Base-by-base conservation (phyloP, 2,113 vertebrate genomes). In the Scopus umbretta region DNA sequence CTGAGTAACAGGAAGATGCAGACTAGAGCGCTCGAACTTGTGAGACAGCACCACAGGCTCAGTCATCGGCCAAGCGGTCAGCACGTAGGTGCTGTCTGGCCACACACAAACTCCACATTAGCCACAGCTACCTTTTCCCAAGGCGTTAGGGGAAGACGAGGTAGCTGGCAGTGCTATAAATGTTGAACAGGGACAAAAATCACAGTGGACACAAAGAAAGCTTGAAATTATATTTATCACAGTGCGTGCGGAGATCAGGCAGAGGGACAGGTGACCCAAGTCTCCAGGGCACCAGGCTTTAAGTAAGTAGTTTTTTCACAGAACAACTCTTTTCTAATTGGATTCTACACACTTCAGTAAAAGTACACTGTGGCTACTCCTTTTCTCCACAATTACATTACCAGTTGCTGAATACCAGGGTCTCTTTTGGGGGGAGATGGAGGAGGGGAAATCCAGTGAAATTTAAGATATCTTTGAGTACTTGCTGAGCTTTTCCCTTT, bases 61-160 rank as follows among this genome's bases (percentile, higher is more conserved):
- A 13, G 14, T 8, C 45, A 9, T 15, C 66, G 40, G 40, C 68
- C 65, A 23, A 26, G 38, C 0, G 1, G 45, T 34, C 0, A 0
- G 65, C 59, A 52, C 56, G 5, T 0, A 22, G 40, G 7, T 5
- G 2, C 52, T 59, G 11, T 4, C 29, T 13, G 58, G 34, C 21
- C 61, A 65, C n/a, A 17, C 30, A 13, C 11, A 29, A 43, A 38
- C n/a, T 29, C 29, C n/a, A 16, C n/a, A 11, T 3, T 0, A 72
- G 36, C 78, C n/a, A 47, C 68, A 73, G 34, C 59, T 80, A 45
- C 70, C 47, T 81, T 43, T 70, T 76, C 74, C 53, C 62, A 76
- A 80, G 58, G 40, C 5, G 0, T 4, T 10, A 17, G 30, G 58
- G 27, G 27, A 73, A 65, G 16, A 79, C 0, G 0, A 72, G 15